Base-by-base conservation (phyloP, 2,888 invertebrate genomes). In the Leptinotarsa peninsularis region DNA sequence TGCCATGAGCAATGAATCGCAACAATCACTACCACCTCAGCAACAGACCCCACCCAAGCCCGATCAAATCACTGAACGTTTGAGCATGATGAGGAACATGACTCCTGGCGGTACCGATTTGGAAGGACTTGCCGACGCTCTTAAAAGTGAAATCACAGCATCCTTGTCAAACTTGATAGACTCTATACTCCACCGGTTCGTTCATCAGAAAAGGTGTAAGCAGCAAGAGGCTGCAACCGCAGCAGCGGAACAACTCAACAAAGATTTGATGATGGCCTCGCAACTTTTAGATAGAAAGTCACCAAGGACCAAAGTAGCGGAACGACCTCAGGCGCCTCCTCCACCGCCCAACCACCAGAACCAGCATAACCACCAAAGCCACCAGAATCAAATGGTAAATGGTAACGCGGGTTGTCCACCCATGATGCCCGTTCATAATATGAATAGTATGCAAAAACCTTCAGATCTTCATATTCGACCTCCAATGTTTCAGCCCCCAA, bases 91-190 rank as follows among this genome's bases (percentile, higher is more conserved):
- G 86, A 91, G 95, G 81, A 93, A 91, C 83, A 93, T 91, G 81
- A 78, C 78, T 54, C 91, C 93, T 43, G 92, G 94, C 1, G 94
- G 94, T 17, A 92, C 94, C 4, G 97, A 97, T 85, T 90, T 97
- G 10, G 96, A 97, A 86, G 94, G 95, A 72, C 90, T 98, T 70
- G 96, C 97, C n/a, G 96, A 97, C 85, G 93, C 95, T 73, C 91
- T 98, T 5, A 98, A 98, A 89, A 93, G 93, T 71, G 98, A 98
- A 90, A 94, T 98, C 81, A 94, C 95, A 33, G 92, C 95, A 54
- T 95, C 95, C 1, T 89, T 98, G 66, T 93, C 94, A 21, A 94
- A 93, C 81, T 90, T 97, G 66, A 95, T 98, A 81, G 98, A 98
- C 88, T 95, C 95, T 23, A 95, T 97, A 77, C 92, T 98, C 77